Base-by-base conservation (phyloP, 2,113 vertebrate species). In the Hypomesus transpacificus region DNA sequence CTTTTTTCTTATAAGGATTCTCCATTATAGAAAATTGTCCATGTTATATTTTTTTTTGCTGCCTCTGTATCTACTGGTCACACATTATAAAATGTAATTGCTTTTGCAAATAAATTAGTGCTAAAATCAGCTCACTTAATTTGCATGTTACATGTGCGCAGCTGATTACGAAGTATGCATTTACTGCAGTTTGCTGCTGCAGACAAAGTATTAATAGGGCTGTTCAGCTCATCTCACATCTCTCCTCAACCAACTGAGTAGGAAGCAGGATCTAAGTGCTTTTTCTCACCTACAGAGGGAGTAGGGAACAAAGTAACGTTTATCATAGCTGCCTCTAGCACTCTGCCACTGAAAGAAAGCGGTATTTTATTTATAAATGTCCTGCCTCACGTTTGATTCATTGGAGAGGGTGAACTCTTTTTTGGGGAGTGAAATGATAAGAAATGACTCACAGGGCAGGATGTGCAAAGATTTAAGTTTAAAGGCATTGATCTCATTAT, bases 381-480 rank as follows among this genome's bases (percentile, higher is more conserved):
- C 34, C 46, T 16, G 20, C 34, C 14, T 18, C 58, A 5, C 9
- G 22, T 64, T 20, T 72, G 6, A 28, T 53, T 59, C 50, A 14
- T 22, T 46, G 39, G 39, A 46, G 39, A 13, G 31, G 34, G 16
- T 50, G 63, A 21, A 46, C 39, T 76, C 67, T 53, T 63, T 56
- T 75, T 67, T 14, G 18, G 68, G 78, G 61, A 3, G 68, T 56
- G 77, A 65, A 51, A 78, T 78, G 84, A 88, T 83, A 64, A 79
- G 31, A 80, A 50, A 65, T 60, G 79, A 79, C 78, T n/a, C 78
- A 76, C 75, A 74, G 78, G 70, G 68, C 20, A 52, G 81, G 69
- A 83, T 84, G 78, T 76, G 66, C 79, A 82, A 77, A 70, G 84
- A 85, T 88, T 84, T 84, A 79, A 80, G 81, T 83, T 76, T 56